Base-by-base conservation (phyloP, 2,797 vertebrate species). In the Fistularia commersonii region DNA sequence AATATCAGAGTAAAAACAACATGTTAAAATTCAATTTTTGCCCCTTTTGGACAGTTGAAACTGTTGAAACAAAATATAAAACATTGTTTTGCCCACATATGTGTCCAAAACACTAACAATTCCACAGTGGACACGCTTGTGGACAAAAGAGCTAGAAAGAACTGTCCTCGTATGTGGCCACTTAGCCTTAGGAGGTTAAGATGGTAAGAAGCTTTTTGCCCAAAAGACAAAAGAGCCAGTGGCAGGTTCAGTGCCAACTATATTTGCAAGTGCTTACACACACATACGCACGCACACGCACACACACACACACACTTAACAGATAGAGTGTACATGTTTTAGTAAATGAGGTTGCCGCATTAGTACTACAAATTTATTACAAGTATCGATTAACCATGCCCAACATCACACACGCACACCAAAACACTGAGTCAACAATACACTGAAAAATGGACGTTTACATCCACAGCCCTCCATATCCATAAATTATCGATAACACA, bases 371-470 rank as follows among this genome's bases (percentile, higher is more conserved):
- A 84, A 91, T 91, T 87, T 88, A 90, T 88, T 81, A 83, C 84
- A 69, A 62, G 66, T 89, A 90, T 90, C 71, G 88, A 90, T 88
- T 83, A 81, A 72, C 72, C 70, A 80, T 71, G 61, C 72, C 68
- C 57, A 64, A 81, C 77, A 78, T 74, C 66, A 58, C 56, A 50
- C 59, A 15, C 57, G 69, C 42, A 41, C 57, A 57, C 74, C 65
- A 81, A 80, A 84, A 72, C 68, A 85, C 84, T 83, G 80, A 88
- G 75, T 87, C 83, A 85, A 88, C 81, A 85, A 86, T 76, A 77
- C 81, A 76, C 79, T 83, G 80, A 88, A 83, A 90, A 87, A 88
- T 88, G 72, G 82, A 77, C 77, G 80, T 86, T 89, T 82, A 85
- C 88, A 77, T 84, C 78, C 69, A 81, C 77, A 76, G 74, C 80